A percentile compares a stretch with the other conserved stretches of the same genome.
Evolutionary conservation across 2,113 vertebrate species (phyloP).

Genomic region (Odocoileus hemionus): DNA sequence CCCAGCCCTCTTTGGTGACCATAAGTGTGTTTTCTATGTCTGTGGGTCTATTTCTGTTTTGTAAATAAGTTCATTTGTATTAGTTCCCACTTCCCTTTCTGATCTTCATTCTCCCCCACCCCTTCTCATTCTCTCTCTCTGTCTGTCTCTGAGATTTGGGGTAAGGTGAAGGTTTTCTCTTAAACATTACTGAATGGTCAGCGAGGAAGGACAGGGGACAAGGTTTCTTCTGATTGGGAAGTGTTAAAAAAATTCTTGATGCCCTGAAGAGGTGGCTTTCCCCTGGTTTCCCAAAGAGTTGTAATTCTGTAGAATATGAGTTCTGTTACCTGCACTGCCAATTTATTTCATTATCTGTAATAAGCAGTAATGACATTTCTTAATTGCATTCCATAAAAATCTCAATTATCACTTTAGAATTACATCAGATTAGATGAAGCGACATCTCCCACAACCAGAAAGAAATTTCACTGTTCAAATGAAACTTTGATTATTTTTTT

Average conservation of each 20-base stretch:
- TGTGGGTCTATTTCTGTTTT: background rate
- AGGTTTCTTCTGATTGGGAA: background rate
- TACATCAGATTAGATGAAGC: conserved; percentile 56
- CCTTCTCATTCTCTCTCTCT: background rate
- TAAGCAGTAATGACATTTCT: conserved; percentile 59
- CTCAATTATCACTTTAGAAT: conserved; percentile 65
- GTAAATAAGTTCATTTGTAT: background rate
- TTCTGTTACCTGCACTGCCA: background rate
- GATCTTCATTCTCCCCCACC: too few species aligned
- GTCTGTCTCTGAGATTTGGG: background rate
- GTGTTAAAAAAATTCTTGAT: background rate
- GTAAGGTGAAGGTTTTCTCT: background rate
- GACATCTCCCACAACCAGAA: background rate
- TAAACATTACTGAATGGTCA: background rate
- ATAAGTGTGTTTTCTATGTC: background rate
- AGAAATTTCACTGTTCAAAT: conserved; percentile 50
- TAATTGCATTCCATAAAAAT: conserved; percentile 63
- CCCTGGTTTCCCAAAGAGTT: background rate
- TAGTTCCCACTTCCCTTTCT: background rate
- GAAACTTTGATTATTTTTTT: background rate
- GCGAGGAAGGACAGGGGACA: background rate
- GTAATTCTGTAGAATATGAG: background rate
- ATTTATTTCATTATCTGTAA: conserved; percentile 66
- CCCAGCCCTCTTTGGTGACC: background rate
- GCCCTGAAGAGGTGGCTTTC: background rate